A percentile compares a stretch with the other conserved stretches of the same genome.
These are phyloP conservation scores for Prosopocoilus inquinatus DNA, from an alignment of 2,888 invertebrate genomes.

Conservation along the genomic window DNA sequence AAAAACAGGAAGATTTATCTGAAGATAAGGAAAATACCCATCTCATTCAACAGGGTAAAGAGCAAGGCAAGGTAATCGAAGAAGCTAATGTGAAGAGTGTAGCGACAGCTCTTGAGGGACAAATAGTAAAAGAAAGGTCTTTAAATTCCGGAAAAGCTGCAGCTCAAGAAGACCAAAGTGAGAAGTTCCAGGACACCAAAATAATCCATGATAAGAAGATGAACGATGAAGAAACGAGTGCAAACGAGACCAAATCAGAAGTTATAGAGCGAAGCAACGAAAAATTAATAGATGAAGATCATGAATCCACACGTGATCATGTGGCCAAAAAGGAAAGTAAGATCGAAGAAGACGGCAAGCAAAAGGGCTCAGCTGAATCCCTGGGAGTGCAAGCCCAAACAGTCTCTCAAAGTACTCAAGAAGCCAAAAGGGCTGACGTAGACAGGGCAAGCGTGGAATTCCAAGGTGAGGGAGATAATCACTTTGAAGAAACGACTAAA, in stretches of 20 bases:
- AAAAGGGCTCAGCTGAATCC: background rate
- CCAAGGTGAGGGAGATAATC: too few species aligned
- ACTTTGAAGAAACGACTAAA: too few species aligned
- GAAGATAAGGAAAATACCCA: background rate
- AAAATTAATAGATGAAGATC: background rate
- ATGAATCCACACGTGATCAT: too few species aligned
- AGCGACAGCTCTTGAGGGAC: background rate
- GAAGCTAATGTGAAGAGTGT: background rate
- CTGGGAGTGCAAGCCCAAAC: slow-evolving; percentile 10
- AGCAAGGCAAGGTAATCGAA: background rate
- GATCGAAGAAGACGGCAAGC: background rate
- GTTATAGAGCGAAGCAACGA: background rate
- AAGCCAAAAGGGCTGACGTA: too few species aligned
- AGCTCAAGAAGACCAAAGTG: slow-evolving; percentile 3
- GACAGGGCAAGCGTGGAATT: too few species aligned
- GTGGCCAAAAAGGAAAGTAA: background rate
- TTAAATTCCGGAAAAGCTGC: background rate
- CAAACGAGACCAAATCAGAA: background rate
- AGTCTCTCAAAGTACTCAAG: too few species aligned
- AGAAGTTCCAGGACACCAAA: background rate
- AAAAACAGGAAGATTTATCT: background rate
- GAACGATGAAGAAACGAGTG: background rate
- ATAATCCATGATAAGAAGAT: slow-evolving; percentile 2
- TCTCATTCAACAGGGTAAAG: background rate
- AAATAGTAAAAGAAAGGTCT: background rate